Conservation (phyloP, 2,797 vertebrate genomes). For the Euthynnus affinis region DNA sequence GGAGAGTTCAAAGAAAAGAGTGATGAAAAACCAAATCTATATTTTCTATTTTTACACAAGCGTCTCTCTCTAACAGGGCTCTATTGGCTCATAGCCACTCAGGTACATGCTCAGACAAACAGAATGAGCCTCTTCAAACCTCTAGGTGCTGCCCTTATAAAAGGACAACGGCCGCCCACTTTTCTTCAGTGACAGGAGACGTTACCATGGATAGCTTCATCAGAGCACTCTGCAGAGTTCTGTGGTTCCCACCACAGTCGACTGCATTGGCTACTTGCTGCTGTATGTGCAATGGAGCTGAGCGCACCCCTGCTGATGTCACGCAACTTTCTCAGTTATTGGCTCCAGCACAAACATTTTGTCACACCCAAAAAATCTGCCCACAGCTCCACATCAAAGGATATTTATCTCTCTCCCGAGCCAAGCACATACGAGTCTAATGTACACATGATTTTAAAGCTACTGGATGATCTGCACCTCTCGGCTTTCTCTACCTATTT, state of each 20-base stretch:
- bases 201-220: slow-evolving; percentile 60
- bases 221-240: slow-evolving; percentile 46
- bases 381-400: slow-evolving; percentile 1
- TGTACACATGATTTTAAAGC: slow-evolving; percentile 1
- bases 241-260: slow-evolving; percentile 49
- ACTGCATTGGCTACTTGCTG: slow-evolving; percentile 55
- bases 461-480: background rate
- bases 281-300: slow-evolving; percentile 64
- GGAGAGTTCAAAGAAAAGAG: background rate
- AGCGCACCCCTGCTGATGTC: slow-evolving; percentile 64
- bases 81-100: slow-evolving; percentile 37
- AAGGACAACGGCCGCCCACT: slow-evolving; percentile 54
- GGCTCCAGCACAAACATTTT: slow-evolving; percentile 48
- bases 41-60: slow-evolving; percentile 54
- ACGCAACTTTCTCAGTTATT: slow-evolving; percentile 46
- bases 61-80: slow-evolving; percentile 17
- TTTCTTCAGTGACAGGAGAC: slow-evolving; percentile 64
- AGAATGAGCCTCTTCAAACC: slow-evolving; percentile 53
- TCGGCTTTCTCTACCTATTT: slow-evolving; percentile 1
- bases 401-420: slow-evolving; percentile 14
- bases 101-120: slow-evolving; percentile 49
- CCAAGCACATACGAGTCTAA: background rate
- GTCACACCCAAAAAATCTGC: slow-evolving; percentile 16
- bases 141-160: slow-evolving; percentile 54
- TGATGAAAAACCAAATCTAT: slow-evolving; percentile 36